A percentile compares a stretch with the other conserved stretches of the same genome.
phyloP scores from a whole-genome alignment of 2,888 invertebrate genomes.

The Ormyrus thymus region DNA sequence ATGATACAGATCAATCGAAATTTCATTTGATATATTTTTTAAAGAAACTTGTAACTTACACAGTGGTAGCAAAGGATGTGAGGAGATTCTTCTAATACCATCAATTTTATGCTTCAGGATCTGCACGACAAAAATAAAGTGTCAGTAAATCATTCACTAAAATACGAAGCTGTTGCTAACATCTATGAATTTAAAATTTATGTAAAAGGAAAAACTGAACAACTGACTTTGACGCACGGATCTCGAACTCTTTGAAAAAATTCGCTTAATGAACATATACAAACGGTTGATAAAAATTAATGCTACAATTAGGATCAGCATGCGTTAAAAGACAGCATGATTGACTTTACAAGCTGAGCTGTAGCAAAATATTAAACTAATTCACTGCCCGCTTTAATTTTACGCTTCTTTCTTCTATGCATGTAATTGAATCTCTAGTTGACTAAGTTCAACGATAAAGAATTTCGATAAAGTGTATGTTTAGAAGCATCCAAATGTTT shows the following conservation, averaged over 20 bases:
- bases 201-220: slow-evolving; percentile 48
- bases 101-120: slow-evolving; percentile 95
- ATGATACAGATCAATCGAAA: too few species aligned
- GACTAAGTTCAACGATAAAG: slow-evolving; percentile 4
- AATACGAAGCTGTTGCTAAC: slow-evolving; percentile 51
- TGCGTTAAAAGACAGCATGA: slow-evolving; percentile 51
- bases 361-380: slow-evolving; percentile 42
- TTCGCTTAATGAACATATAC: slow-evolving; percentile 11
- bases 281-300: slow-evolving; percentile 22
- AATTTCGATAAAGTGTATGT: slow-evolving; percentile 13
- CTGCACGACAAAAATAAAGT: slow-evolving; percentile 77
- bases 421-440: slow-evolving; percentile 17
- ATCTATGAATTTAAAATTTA: slow-evolving; percentile 49
- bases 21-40: background rate
- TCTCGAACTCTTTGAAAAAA: slow-evolving; percentile 17
- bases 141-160: slow-evolving; percentile 53
- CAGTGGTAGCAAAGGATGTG: slow-evolving; percentile 95
- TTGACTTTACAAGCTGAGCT: slow-evolving; percentile 50
- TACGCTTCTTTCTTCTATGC: slow-evolving; percentile 5
- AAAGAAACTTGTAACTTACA: slow-evolving; percentile 82
- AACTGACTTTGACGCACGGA: slow-evolving; percentile 48
- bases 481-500: slow-evolving; percentile 23
- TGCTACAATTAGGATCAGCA: slow-evolving; percentile 42
- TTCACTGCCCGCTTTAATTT: slow-evolving; percentile 31
- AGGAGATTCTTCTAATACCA: slow-evolving; percentile 95